phyloP scores from a whole-genome alignment of 1,140 invertebrate species.

The Bathynomus jamesi region DNA sequence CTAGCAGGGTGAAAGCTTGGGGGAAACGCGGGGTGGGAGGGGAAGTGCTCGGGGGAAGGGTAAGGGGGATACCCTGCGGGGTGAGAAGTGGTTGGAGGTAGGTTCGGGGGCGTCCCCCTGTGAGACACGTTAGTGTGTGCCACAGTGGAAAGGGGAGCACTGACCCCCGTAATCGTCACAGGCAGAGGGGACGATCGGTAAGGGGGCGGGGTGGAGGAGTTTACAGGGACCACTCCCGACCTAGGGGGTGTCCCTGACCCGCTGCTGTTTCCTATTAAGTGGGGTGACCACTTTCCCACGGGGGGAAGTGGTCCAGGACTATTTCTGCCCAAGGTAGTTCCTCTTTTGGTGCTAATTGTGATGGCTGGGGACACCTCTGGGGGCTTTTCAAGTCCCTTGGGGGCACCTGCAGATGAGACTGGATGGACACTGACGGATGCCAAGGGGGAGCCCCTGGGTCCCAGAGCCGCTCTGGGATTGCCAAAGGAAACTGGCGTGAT shows the following conservation, averaged over 20 bases:
- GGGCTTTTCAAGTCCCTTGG: not conserved
- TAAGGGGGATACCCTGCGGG: conserved; percentile 21
- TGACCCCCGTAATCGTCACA: conserved; percentile 21
- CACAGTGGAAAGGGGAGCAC: conserved; percentile 13
- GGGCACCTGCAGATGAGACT: not conserved
- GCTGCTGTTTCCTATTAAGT: conserved; percentile 15
- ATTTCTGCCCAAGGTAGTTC: conserved; percentile 22
- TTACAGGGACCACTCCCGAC: conserved; percentile 17
- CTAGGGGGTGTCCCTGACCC: conserved; percentile 19
- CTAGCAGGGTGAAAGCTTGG: conserved; percentile 19
- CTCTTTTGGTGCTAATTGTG: not conserved
- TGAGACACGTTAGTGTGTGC: conserved; percentile 20
- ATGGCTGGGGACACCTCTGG: not conserved
- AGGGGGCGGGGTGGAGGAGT: conserved; percentile 24
- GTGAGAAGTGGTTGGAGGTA: conserved; percentile 12
- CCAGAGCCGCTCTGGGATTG: not conserved
- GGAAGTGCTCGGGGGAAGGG: conserved; percentile 24
- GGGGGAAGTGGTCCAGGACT: conserved; percentile 15
- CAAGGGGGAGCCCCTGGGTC: not conserved
- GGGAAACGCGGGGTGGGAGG: conserved; percentile 26
- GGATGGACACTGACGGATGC: not conserved
- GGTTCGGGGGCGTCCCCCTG: conserved; percentile 20
- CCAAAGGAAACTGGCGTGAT: not conserved
- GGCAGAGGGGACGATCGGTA: conserved; percentile 32
- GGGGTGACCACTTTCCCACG: conserved; percentile 13